Base-by-base conservation (phyloP, 2,113 vertebrate genomes). In the Triplophysa tibetana region DNA sequence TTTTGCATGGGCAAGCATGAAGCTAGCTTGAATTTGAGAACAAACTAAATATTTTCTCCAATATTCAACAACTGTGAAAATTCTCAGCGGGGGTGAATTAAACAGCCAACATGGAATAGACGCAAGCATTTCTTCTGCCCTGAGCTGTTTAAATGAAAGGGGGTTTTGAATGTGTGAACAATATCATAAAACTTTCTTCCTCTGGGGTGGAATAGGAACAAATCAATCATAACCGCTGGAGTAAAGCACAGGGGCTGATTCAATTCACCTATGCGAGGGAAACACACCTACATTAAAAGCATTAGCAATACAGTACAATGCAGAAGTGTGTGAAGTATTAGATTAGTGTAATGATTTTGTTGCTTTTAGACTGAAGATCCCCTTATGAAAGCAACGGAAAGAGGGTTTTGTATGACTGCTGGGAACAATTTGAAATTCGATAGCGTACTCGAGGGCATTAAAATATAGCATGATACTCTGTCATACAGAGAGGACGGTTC, bases 191-290 rank as follows among this genome's bases (percentile, higher is more conserved):
- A 77, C 45, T 54, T 17, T 33, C 62, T 77, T 19, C 62, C 62
- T 66, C 21, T 52, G 45, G 74, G 62, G 23, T n/a, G 29, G 43
- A 65, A 77, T 77, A 65, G 75, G 62, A 77, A 65, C 75, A 29
- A 77, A 77, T 77, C 75, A 54, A 77, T 77, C 75, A 64, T 77
- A 66, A 77, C 75, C 45, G 48, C 62, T 77, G 62, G 75, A 66
- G 48, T 19, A 65, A 66, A 54, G 45, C 75, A 65, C 62, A 45
- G 11, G 19, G 13, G 43, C 52, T 65, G 61, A 65, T 76, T 65
- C 74, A 77, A 50, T 24, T 65, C 19, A 10, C 52, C 23, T 65
- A 77, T 38, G 45, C 41, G 62, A 77, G 75, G 61, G 61, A 65
- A 77, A 65, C 45, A 43, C 14, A 6, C 62, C 38, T 43, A 75